Evolutionary conservation across 2,888 invertebrate genomes (phyloP), one percentile per base, ranked within the genome.

Genomic region (Saturnia pavonia): DNA sequence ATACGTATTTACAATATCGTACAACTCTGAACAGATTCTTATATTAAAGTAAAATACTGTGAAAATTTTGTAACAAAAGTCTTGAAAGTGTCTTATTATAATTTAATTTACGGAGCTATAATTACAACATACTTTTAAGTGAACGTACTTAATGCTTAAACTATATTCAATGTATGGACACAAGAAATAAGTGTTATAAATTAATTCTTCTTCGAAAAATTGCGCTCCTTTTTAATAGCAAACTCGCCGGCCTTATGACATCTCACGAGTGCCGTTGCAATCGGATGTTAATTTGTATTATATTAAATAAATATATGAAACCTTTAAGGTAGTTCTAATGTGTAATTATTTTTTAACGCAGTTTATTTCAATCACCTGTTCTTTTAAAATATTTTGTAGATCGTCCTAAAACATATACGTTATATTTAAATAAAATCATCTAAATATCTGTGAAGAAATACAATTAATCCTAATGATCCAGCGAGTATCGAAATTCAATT

Each of bases 381-480:
- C 34, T 4, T 34, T 34, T 34, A 34, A 34, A 4, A 34, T 34
- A 34, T 34, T 34, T 34, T 34, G 34, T 34, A 34, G 34, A 34
- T 34, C 6, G 34, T 34, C 2, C 34, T 34, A 34, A 34, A n/a
- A 34, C 3, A 34, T 34, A 34, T 34, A 34, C 3, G 3, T 34
- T 34, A 34, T 34, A 34, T 34, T 4, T 34, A 34, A 34, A 34
- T 6, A 34, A 34, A 4, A 34, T 4, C 34, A 34, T 34, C 34
- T 34, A 34, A 4, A 34, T 6, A 34, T 34, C 34, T 34, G 6
- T 34, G 34, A 34, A 34, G 3, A 27, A 3, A 45, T 65, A 63
- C 45, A 45, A 75, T 75, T 76, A 78, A 81, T 78, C 78, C 74
- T 57, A 76, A 74, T 84, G 88, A 86, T 88, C 88, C 76, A 78